phyloP scores from a whole-genome alignment of 2,888 invertebrate genomes.

The Brenthis hecate region DNA sequence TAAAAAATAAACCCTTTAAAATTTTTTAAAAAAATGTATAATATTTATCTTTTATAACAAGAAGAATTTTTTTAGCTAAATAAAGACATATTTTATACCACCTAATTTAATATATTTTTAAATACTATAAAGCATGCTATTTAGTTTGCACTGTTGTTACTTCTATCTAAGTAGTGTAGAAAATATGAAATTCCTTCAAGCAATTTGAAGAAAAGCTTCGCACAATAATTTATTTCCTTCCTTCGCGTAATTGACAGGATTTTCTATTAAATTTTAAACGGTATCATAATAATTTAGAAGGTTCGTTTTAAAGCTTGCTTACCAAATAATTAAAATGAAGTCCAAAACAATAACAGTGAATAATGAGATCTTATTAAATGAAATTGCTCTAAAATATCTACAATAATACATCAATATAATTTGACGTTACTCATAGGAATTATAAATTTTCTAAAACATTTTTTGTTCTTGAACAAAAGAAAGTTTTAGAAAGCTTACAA shows the following conservation, averaged over 20 bases:
- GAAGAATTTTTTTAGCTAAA: too few relatives aligned
- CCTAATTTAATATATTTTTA: too few relatives aligned
- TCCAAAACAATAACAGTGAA: conserved; percentile 31
- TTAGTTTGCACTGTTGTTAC: too few relatives aligned
- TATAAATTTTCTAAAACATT: neutral
- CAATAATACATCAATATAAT: conserved; percentile 15
- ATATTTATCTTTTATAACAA: too few relatives aligned
- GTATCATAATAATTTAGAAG: conserved; percentile 28
- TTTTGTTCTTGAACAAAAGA: neutral
- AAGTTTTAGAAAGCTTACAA: neutral
- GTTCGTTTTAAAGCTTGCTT: conserved; percentile 17
- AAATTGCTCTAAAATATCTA: conserved; percentile 22
- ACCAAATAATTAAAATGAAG: conserved; percentile 32
- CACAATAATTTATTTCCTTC: conserved; percentile 8
- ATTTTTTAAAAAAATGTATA: too few relatives aligned
- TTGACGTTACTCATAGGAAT: neutral
- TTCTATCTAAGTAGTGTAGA: neutral
- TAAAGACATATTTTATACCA: too few relatives aligned
- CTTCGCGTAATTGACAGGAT: conserved; percentile 20
- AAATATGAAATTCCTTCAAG: neutral
- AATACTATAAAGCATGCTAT: too few relatives aligned
- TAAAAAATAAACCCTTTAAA: too few relatives aligned
- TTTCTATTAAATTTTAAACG: conserved; percentile 24
- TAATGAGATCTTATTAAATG: conserved; percentile 22
- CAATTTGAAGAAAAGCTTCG: neutral